A percentile compares a stretch with the other conserved stretches of the same genome.
Conservation (phyloP, 2,888 invertebrate genomes). For the Polyommatus iphigenia region DNA sequence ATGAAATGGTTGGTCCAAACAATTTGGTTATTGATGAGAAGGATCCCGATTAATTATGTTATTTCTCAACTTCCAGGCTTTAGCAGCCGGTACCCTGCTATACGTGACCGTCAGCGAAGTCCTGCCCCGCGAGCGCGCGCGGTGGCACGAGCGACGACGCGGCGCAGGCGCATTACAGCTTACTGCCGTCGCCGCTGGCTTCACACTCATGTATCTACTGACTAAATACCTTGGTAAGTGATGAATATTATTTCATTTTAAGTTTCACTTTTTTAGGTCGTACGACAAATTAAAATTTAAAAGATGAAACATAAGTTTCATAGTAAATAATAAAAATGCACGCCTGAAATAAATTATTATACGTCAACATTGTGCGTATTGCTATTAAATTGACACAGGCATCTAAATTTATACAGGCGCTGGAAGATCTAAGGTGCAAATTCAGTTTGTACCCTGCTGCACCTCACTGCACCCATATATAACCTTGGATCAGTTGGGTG, state of each 20-base stretch:
- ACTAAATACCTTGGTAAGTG: conserved; percentile 80
- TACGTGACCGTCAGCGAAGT: conserved; percentile 90
- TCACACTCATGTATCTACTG: conserved; percentile 82
- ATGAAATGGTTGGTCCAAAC: too few relatives aligned
- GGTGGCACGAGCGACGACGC: conserved; percentile 83
- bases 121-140: conserved; percentile 86
- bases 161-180: conserved; percentile 84
- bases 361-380: background rate
- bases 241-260: background rate
- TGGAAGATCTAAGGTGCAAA: background rate
- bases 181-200: conserved; percentile 80
- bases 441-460: background rate
- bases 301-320: too few relatives aligned
- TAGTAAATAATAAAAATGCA: too few relatives aligned
- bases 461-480: background rate
- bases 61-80: conserved; percentile 63
- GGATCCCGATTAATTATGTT: too few relatives aligned
- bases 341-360: background rate
- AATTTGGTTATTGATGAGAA: too few relatives aligned
- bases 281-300: too few relatives aligned
- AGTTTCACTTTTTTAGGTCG: background rate
- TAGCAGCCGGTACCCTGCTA: conserved; percentile 88
- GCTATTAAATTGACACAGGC: background rate
- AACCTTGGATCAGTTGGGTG: background rate
- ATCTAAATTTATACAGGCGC: background rate